phyloP scores from a whole-genome alignment of 2,113 vertebrate species.

The Dipodomys merriami region DNA sequence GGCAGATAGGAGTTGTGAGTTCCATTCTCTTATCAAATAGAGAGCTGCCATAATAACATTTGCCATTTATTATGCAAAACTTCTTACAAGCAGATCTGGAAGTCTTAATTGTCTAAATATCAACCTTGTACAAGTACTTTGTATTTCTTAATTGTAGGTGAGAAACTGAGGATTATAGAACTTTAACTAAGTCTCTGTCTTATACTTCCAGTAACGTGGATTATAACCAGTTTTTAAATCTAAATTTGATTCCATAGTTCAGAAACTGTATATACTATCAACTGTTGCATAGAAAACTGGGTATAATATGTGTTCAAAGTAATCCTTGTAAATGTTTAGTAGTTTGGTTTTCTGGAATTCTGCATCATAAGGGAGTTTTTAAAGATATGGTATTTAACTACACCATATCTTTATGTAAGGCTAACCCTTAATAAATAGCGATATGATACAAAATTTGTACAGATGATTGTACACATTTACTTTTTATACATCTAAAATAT shows the following conservation, averaged over 20 bases:
- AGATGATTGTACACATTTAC: not conserved
- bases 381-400: not conserved
- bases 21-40: not conserved
- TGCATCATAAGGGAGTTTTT: constrained; percentile 32
- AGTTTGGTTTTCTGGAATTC: constrained; percentile 28
- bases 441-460: not conserved
- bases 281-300: not conserved
- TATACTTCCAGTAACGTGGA: not conserved
- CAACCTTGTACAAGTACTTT: not conserved
- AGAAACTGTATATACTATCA: not conserved
- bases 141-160: constrained; percentile 17
- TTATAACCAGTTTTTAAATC: not conserved
- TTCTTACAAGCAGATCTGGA: not conserved
- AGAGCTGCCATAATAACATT: not conserved
- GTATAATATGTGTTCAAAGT: not conserved
- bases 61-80: not conserved
- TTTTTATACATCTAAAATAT: constrained; percentile 14
- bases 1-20: not conserved
- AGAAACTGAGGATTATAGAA: constrained; percentile 34
- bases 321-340: constrained; percentile 18
- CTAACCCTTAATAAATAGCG: not conserved
- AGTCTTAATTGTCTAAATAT: not conserved
- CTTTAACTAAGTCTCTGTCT: not conserved
- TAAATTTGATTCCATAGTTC: constrained; percentile 11
- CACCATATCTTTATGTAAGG: not conserved